phyloP scores from a whole-genome alignment of 1,140 invertebrate species.

The Drosophila ficusphila region DNA sequence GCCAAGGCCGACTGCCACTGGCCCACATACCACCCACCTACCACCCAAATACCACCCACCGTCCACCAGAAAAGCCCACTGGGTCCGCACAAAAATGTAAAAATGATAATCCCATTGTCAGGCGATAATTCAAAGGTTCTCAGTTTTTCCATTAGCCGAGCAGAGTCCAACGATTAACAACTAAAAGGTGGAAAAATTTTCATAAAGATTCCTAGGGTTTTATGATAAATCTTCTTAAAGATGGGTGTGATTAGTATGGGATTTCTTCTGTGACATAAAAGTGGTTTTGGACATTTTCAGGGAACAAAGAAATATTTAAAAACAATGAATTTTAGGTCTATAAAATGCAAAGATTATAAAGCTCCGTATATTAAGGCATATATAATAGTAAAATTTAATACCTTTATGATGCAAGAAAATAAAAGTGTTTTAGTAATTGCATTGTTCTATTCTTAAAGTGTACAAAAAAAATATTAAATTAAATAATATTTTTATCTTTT shows the following conservation, averaged over 20 bases:
- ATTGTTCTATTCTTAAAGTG: no score
- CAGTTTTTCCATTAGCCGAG: neutral
- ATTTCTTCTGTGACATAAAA: neutral
- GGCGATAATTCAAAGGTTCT: conserved; percentile 76
- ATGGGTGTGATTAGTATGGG: neutral
- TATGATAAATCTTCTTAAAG: conserved; percentile 4
- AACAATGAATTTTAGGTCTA: no score
- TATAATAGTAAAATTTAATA: no score
- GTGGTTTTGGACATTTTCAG: neutral
- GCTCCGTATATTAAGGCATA: no score
- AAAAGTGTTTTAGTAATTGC: no score
- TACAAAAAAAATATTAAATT: no score
- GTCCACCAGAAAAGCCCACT: conserved; percentile 35
- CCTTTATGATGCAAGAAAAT: no score
- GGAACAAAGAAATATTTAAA: neutral
- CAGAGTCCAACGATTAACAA: conserved; percentile 31
- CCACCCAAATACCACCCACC: no score
- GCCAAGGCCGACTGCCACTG: conserved; percentile 14
- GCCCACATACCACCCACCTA: neutral
- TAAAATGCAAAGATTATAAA: no score
- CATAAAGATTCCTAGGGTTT: conserved; percentile 14
- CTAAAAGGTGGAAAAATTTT: conserved; percentile 26
- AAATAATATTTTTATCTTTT: no score
- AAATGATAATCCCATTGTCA: conserved; percentile 84
- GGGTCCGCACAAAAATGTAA: conserved; percentile 63